Evolutionary conservation across 2,113 vertebrate species (phyloP).

Genomic region (Myxocyprinus asiaticus): DNA sequence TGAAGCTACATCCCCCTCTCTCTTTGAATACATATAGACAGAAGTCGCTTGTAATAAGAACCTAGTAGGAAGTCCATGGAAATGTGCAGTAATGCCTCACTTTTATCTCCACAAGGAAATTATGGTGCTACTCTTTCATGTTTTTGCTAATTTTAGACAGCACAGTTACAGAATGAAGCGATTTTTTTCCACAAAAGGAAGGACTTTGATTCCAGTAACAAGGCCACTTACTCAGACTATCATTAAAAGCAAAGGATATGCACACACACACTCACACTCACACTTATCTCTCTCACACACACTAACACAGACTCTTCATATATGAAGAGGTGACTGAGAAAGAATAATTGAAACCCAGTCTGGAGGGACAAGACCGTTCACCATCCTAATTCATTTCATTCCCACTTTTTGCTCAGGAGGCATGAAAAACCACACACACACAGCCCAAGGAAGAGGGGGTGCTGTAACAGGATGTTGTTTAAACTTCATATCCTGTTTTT

Average conservation of each 20-base stretch:
- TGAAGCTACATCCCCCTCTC: no score
- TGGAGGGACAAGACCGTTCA: slow-evolving; percentile 44
- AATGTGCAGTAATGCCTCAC: slow-evolving; percentile 23
- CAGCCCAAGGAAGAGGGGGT: background rate
- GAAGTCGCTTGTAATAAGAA: background rate
- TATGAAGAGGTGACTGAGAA: background rate
- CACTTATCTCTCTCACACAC: background rate
- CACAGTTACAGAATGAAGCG: background rate
- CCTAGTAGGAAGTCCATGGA: background rate
- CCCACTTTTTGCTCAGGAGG: slow-evolving; percentile 47
- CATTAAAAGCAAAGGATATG: slow-evolving; percentile 30
- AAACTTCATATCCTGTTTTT: slow-evolving; percentile 75
- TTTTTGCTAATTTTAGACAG: slow-evolving; percentile 13
- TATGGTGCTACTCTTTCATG: slow-evolving; percentile 30
- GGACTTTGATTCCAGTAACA: slow-evolving; percentile 30
- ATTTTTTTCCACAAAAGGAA: slow-evolving; percentile 39
- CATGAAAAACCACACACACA: slow-evolving; percentile 2
- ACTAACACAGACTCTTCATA: slow-evolving; percentile 9
- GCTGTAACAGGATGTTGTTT: slow-evolving; percentile 74
- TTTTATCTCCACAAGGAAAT: slow-evolving; percentile 27
- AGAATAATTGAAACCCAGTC: slow-evolving; percentile 12
- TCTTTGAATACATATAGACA: background rate
- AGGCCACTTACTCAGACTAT: slow-evolving; percentile 23
- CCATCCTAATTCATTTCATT: slow-evolving; percentile 58
- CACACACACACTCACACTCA: slow-evolving; percentile 1